Evolutionary conservation across 2,797 vertebrate genomes (phyloP).

Genomic region (Steatocranus sp.): DNA sequence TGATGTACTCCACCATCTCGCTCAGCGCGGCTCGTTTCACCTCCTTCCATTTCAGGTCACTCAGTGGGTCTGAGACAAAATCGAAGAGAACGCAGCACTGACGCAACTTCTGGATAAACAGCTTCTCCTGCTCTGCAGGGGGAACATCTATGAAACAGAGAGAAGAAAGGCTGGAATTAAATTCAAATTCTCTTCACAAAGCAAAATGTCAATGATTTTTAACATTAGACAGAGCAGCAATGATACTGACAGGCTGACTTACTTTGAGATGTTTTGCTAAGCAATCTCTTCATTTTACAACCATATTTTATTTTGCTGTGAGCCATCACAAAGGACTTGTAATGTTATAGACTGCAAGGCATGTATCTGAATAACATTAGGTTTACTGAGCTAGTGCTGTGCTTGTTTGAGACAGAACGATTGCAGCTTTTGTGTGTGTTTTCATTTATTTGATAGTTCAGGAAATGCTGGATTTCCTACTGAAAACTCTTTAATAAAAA

Average conservation of each 20-base stretch:
- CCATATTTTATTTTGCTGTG: neutral
- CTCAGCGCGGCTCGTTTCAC: constrained; percentile 95
- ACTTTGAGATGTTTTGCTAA: neutral
- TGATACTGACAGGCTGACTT: neutral
- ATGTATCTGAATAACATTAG: neutral
- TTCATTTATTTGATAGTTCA: neutral
- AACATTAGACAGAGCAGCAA: neutral
- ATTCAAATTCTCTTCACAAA: neutral
- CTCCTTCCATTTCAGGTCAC: constrained; percentile 99
- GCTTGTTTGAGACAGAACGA: neutral
- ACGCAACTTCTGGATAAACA: constrained; percentile 97
- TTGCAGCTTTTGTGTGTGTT: neutral
- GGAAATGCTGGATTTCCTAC: neutral
- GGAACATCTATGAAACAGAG: constrained; percentile 82
- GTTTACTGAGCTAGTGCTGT: neutral
- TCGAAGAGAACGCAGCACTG: constrained; percentile 99
- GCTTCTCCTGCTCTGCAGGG: constrained; percentile 95
- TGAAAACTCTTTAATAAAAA: neutral
- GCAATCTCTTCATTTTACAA: neutral
- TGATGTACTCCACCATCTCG: constrained; percentile 99
- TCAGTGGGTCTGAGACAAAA: constrained; percentile 96
- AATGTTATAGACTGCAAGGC: neutral
- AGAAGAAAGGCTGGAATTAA: neutral
- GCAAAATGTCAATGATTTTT: neutral
- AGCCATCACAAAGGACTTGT: neutral